Conservation (phyloP, 1,140 invertebrate genomes). For the Drosophila prosaltans region DNA sequence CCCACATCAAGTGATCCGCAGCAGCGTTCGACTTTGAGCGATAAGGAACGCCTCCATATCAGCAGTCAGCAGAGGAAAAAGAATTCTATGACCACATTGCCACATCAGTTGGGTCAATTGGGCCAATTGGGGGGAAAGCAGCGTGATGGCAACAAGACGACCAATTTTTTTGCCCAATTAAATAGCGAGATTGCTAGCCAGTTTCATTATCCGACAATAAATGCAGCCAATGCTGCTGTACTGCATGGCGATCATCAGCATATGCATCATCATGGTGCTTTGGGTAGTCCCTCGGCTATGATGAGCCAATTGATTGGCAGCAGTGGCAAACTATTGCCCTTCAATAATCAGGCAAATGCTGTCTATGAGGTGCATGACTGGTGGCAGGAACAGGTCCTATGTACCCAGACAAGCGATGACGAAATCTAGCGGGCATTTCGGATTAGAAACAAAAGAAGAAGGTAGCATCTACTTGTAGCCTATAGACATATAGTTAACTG, state of each 20-base stretch:
- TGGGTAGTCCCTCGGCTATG: slow-evolving; percentile 76
- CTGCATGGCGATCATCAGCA: slow-evolving; percentile 39
- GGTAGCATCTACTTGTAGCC: neutral
- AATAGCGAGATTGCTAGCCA: slow-evolving; percentile 65
- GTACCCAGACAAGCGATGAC: slow-evolving; percentile 85
- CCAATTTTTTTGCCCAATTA: slow-evolving; percentile 61
- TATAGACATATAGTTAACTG: slow-evolving; percentile 42
- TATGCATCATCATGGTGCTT: slow-evolving; percentile 15
- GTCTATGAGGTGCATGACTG: slow-evolving; percentile 86
- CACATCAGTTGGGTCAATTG: slow-evolving; percentile 47
- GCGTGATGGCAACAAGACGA: slow-evolving; percentile 50
- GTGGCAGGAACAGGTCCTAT: slow-evolving; percentile 87
- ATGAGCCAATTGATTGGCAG: slow-evolving; percentile 82
- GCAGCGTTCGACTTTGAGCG: slow-evolving; percentile 85
- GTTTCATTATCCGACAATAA: slow-evolving; percentile 76
- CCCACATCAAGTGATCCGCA: slow-evolving; percentile 94
- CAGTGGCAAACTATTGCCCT: slow-evolving; percentile 68
- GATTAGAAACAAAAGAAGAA: neutral
- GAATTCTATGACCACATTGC: slow-evolving; percentile 75
- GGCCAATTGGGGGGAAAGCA: slow-evolving; percentile 49
- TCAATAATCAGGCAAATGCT: slow-evolving; percentile 84
- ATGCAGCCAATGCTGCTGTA: slow-evolving; percentile 25
- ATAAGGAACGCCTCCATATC: slow-evolving; percentile 85
- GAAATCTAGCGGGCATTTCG: slow-evolving; percentile 66
- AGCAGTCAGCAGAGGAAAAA: slow-evolving; percentile 78